A percentile compares a stretch with the other conserved stretches of the same genome.
phyloP scores from a whole-genome alignment of 1,140 invertebrate species.

The Drosophila takahashii region DNA sequence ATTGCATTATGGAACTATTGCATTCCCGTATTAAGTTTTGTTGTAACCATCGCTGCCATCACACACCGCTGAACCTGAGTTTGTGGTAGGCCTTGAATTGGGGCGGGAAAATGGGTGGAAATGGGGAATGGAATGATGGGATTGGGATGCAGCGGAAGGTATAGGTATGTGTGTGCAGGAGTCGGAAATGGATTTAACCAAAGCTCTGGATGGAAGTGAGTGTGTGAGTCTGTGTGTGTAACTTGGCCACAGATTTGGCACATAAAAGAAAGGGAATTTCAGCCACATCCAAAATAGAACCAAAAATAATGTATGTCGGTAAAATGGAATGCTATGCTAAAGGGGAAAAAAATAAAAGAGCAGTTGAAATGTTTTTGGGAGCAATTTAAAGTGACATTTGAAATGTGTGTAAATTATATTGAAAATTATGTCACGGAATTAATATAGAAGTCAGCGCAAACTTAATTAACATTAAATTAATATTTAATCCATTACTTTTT shows the following conservation, averaged over 20 bases:
- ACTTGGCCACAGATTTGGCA: constrained; percentile 66
- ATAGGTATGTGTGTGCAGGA: constrained; percentile 35
- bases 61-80: constrained; percentile 33
- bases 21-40: constrained; percentile 80
- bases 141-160: constrained; percentile 6
- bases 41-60: constrained; percentile 52
- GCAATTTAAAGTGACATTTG: constrained; percentile 6
- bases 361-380: not conserved
- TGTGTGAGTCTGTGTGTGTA: constrained; percentile 16
- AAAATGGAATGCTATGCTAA: constrained; percentile 39
- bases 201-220: constrained; percentile 23
- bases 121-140: not conserved
- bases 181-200: constrained; percentile 76
- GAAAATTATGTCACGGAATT: not conserved
- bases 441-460: too few relatives aligned
- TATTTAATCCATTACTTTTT: too few relatives aligned
- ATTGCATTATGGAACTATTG: constrained; percentile 83
- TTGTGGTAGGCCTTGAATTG: constrained; percentile 1
- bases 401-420: not conserved
- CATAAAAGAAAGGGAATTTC: constrained; percentile 37
- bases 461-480: too few relatives aligned
- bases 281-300: constrained; percentile 33
- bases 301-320: constrained; percentile 14
- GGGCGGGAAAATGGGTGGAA: not conserved
- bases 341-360: constrained; percentile 1